Base-by-base conservation (phyloP, 2,888 invertebrate species). In the Callimorpha dominula region DNA sequence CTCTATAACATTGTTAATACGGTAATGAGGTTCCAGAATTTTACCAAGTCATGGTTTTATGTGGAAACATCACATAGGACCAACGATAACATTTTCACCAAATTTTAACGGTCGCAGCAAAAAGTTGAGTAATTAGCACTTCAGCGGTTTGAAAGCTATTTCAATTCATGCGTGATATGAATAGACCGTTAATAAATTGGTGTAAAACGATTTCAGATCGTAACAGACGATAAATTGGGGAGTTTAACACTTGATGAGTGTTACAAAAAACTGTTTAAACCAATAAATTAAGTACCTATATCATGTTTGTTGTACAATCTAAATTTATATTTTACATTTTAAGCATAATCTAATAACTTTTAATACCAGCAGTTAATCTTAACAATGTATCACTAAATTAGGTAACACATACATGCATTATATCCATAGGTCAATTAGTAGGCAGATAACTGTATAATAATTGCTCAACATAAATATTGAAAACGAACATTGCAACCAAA, bases 121-220 rank as follows among this genome's bases (percentile, higher is more conserved):
- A 89, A 91, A 91, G 90, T 91, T 89, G 79, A 85, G 89, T 90
- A 91, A 92, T 92, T 91, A 92, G 90, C 86, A 87, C 85, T 88
- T 83, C 84, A 84, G 82, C 78, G 75, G 79, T 81, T 80, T 83
- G 75, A 86, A 89, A 91, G 84, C 90, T 89, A 78, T 76, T 76
- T 83, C 71, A 79, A 81, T 83, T 81, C 85, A 87, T 87, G 87
- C 85, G 86, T 87, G 84, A 77, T 79, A 71, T 79, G 86, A 88
- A 87, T 85, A 74, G 74, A 80, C 80, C 71, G 83, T 65, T 76
- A 79, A 81, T 54, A 42, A 42, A 67, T 54, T n/a, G 67, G 6
- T 42, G 14, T 14, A n/a, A 43, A 67, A n/a, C 50, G 50, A 43
- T 65, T 50, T 50, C 17, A 50, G 50, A 50, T 31, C 17, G 17